A percentile compares a stretch with the other conserved stretches of the same genome.
Evolutionary conservation across 2,888 invertebrate genomes (phyloP).

Genomic region (Itoplectis maculator): DNA sequence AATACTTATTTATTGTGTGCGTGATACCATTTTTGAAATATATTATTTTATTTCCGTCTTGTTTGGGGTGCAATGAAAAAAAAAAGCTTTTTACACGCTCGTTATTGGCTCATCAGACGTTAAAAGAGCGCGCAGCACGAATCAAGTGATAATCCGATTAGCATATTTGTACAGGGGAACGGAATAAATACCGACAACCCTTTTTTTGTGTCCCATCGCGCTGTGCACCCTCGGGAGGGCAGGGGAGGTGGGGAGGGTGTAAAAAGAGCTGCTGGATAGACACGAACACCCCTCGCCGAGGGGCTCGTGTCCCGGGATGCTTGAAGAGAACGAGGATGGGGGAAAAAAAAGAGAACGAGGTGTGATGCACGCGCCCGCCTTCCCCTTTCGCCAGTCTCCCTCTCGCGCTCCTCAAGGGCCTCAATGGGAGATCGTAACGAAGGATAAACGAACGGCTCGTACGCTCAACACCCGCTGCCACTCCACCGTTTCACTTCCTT

Average conservation of each 20-base stretch:
- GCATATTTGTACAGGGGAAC: constrained; percentile 42
- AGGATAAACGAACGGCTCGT: constrained; percentile 57
- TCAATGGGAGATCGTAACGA: constrained; percentile 59
- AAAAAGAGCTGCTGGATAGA: constrained; percentile 47
- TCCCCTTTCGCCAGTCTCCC: constrained; percentile 26
- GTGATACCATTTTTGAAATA: no score
- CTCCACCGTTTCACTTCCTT: constrained; percentile 23
- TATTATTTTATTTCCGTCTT: no score
- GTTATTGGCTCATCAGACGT: constrained; percentile 11
- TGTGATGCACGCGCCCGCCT: constrained; percentile 30
- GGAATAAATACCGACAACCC: constrained; percentile 25
- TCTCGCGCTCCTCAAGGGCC: constrained; percentile 41
- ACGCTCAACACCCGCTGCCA: constrained; percentile 47
- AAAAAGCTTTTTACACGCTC: constrained; percentile 2
- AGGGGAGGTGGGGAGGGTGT: no score
- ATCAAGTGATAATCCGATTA: constrained; percentile 56
- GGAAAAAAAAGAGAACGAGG: constrained; percentile 38
- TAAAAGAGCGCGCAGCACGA: constrained; percentile 20
- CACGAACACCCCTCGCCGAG: constrained; percentile 26
- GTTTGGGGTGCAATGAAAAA: not conserved
- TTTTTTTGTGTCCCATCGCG: constrained; percentile 44
- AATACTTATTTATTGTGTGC: no score
- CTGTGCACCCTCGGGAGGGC: constrained; percentile 40
- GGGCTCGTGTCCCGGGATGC: constrained; percentile 38
- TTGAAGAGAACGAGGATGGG: constrained; percentile 39